Base-by-base conservation (phyloP, 2,113 vertebrate genomes). In the Acrocephalus kingi region DNA sequence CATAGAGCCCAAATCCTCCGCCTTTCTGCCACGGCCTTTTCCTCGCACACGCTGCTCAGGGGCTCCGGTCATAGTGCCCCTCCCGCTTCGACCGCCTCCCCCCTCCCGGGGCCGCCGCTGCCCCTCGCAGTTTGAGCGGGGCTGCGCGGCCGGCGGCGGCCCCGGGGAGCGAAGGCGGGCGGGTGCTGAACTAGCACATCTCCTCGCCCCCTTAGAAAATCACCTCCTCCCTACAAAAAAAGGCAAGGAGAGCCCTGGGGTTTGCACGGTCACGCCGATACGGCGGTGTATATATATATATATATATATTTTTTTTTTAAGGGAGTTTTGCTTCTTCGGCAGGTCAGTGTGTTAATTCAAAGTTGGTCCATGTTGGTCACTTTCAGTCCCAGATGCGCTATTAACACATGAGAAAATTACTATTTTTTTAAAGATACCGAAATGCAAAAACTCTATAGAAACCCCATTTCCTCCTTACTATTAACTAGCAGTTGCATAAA, bases 291-390 rank as follows among this genome's bases (percentile, higher is more conserved):
- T 37, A 35, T 16, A 12, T 30, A 30, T 24, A 30, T 3, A 28
- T 1, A 8, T 23, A 15, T 7, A 27, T 77, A 9, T 33, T 54
- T 35, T 27, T 41, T 37, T 61, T 72, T 66, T 12, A 5, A 85
- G 73, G 69, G 71, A 87, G 35, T 69, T 75, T 84, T 62, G 74
- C 77, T 82, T 64, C 96, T 91, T 87, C 66, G 9, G 81, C 77
- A 85, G 96, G 95, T 98, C 97, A 97, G 93, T 35, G 67, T 97
- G 93, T 96, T 97, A 96, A 98, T 98, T 98, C 97, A 97, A 98
- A 97, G 93, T 96, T 97, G 91, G 89, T 97, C 90, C 66, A 89
- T 87, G 78, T 77, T 86, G 95, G 90, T 96, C 67, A 79, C 87
- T 91, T 87, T 89, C 85, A 72, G 95, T 96, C 94, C 92, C 95